A percentile compares a stretch with the other conserved stretches of the same genome.
phyloP scores from a whole-genome alignment of 1,140 invertebrate species.

The Drosophila parvula region DNA sequence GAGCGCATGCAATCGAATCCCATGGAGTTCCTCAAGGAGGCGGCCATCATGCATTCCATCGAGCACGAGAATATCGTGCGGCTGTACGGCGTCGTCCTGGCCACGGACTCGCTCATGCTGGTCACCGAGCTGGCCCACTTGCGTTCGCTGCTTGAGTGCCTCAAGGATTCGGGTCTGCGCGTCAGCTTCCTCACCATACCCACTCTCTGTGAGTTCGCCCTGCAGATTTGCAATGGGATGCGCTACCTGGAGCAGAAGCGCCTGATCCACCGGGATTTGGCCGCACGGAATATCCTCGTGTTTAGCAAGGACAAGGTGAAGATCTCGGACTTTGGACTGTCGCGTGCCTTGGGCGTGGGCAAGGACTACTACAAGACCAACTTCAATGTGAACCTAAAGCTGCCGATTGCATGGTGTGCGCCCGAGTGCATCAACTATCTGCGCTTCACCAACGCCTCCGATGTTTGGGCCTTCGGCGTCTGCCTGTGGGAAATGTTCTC shows the following conservation, averaged over 20 bases:
- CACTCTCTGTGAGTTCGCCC: slow-evolving; percentile 94
- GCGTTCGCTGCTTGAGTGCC: slow-evolving; percentile 96
- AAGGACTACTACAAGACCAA: slow-evolving; percentile 99
- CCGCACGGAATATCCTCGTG: slow-evolving; percentile 97
- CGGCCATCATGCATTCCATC: slow-evolving; percentile 98
- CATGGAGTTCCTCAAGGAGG: slow-evolving; percentile 98
- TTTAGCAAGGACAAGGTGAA: slow-evolving; percentile 98
- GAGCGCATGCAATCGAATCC: slow-evolving; percentile 98
- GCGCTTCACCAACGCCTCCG: slow-evolving; percentile 97
- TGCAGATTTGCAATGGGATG: slow-evolving; percentile 99
- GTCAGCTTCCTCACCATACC: slow-evolving; percentile 93
- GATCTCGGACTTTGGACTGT: slow-evolving; percentile 99
- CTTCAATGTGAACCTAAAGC: slow-evolving; percentile 98
- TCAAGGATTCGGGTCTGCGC: slow-evolving; percentile 95
- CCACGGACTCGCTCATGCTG: slow-evolving; percentile 97
- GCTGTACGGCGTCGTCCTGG: slow-evolving; percentile 98
- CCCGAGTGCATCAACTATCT: slow-evolving; percentile 99
- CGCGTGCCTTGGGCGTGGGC: slow-evolving; percentile 96
- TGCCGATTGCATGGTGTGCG: slow-evolving; percentile 99
- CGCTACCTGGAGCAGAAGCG: slow-evolving; percentile 96
- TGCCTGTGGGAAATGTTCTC: slow-evolving; percentile 99
- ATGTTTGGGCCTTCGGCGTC: slow-evolving; percentile 99
- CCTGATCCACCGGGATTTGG: slow-evolving; percentile 97
- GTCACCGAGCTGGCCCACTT: slow-evolving; percentile 98
- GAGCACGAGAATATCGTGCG: slow-evolving; percentile 98